These are phyloP conservation scores for Anhinga anhinga DNA, from an alignment of 2,113 vertebrate species.

Conservation along the genomic window DNA sequence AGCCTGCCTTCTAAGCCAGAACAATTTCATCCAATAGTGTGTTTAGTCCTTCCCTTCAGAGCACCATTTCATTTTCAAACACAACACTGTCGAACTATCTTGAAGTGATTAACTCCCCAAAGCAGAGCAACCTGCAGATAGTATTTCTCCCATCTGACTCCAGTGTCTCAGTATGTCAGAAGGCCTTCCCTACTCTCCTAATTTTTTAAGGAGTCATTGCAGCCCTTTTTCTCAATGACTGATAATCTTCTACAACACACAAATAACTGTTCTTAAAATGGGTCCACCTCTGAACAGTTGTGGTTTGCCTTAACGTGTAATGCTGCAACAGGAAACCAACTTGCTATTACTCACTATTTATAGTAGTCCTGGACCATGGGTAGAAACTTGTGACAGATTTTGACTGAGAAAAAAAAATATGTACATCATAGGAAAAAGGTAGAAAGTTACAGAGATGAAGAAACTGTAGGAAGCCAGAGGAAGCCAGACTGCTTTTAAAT, in stretches of 20 bases:
- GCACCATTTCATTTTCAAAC: background rate
- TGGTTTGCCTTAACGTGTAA: background rate
- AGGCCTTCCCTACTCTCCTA: background rate
- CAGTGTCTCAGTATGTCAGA: background rate
- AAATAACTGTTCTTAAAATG: background rate
- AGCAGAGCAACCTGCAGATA: background rate
- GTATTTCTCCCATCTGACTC: background rate
- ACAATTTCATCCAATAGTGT: background rate
- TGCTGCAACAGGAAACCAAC: slow-evolving; percentile 18
- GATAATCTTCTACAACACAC: background rate
- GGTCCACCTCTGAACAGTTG: background rate
- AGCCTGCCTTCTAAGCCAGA: background rate
- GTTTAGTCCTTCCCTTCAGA: background rate
- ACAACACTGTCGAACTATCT: background rate
- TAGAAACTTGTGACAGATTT: background rate
- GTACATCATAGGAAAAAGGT: background rate
- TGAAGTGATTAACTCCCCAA: background rate
- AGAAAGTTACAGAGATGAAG: background rate
- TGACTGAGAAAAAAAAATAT: background rate
- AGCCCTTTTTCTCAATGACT: background rate
- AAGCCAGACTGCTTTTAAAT: background rate
- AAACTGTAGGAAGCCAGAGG: background rate
- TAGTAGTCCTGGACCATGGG: background rate
- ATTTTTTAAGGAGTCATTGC: background rate
- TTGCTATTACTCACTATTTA: background rate